Base-by-base conservation (phyloP, 2,113 vertebrate genomes). In the Strigops habroptila region DNA sequence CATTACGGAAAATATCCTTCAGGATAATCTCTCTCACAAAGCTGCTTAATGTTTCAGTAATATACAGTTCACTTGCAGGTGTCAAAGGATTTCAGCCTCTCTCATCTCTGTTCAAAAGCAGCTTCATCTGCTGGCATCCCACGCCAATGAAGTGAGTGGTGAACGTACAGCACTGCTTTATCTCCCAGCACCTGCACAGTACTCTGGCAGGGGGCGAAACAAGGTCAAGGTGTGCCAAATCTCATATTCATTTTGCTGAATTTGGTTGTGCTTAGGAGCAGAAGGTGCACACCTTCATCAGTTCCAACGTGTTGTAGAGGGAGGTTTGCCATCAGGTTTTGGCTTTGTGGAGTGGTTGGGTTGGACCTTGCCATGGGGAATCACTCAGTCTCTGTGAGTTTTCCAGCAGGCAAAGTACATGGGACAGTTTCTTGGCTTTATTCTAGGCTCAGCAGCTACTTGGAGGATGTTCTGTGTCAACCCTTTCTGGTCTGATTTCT, bases 11-110 rank as follows among this genome's bases (percentile, higher is more conserved):
- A 90, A 82, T 59, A 90, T 95, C 88, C 80, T 92, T 88, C 92
- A 73, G 86, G 86, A 91, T 96, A 95, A 95, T 88, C 76, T 92
- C 75, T 80, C 92, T 82, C 86, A 60, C 82, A 94, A 92, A 97
- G 92, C 93, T 51, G 83, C 86, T 94, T 93, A 96, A 91, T 69
- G 52, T 93, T 93, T 95, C 62, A 71, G 52, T 78, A 93, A 81
- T 75, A 52, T 0, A 70, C 69, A 93, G 90, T 91, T 95, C 60
- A 55, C 62, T 82, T 69, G 57, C 44, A 78, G 44, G 80, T 91
- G 92, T 86, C 88, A 82, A 52, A 93, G 82, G 51, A 39, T 78
- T 86, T 78, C 77, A 57, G 86, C 76, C 62, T 64, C 70, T 73
- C 94, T 95, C 59, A 16, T 69, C 53, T 43, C 57, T 60, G 7